Evolutionary conservation across 2,888 invertebrate species (phyloP).

Genomic region (Tenthredo mesomela): DNA sequence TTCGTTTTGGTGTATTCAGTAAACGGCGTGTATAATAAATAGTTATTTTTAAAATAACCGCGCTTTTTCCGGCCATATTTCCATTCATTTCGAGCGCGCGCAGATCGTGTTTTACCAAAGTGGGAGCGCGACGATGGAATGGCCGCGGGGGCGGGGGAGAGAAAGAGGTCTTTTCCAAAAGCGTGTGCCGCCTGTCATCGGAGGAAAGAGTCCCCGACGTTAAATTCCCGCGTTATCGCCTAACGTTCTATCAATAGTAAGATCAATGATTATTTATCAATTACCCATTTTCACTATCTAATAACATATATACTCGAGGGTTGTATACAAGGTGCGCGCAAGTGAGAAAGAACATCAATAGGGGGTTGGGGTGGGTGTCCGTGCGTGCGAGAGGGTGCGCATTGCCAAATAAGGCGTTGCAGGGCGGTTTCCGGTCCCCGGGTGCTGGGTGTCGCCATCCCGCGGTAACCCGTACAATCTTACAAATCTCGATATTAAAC

Average conservation of each 20-base stretch:
- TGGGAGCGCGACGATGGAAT: conserved; percentile 40
- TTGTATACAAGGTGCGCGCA: conserved; percentile 34
- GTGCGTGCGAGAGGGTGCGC: conserved; percentile 75
- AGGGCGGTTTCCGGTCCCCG: conserved; percentile 80
- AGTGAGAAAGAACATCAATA: conserved; percentile 44
- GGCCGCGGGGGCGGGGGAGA: conserved; percentile 58
- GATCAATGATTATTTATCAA: conserved; percentile 44
- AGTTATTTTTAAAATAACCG: conserved; percentile 39
- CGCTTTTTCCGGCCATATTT: conserved; percentile 39
- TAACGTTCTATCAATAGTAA: conserved; percentile 54
- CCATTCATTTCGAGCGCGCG: conserved; percentile 17
- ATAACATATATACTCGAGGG: conserved; percentile 35
- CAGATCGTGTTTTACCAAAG: conserved; percentile 36
- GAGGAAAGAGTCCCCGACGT: conserved; percentile 58
- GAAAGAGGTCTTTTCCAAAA: conserved; percentile 69
- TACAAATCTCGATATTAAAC: neutral
- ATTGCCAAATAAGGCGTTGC: conserved; percentile 87
- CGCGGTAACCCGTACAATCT: conserved; percentile 60
- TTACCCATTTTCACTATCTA: conserved; percentile 38
- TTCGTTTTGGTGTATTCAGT: neutral
- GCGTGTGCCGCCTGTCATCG: conserved; percentile 68
- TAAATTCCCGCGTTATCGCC: conserved; percentile 53
- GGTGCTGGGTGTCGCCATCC: conserved; percentile 64
- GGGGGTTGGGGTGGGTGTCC: conserved; percentile 47
- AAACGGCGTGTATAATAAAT: neutral